phyloP scores from a whole-genome alignment of 2,113 vertebrate genomes.

The Phyllostomus discolor region DNA sequence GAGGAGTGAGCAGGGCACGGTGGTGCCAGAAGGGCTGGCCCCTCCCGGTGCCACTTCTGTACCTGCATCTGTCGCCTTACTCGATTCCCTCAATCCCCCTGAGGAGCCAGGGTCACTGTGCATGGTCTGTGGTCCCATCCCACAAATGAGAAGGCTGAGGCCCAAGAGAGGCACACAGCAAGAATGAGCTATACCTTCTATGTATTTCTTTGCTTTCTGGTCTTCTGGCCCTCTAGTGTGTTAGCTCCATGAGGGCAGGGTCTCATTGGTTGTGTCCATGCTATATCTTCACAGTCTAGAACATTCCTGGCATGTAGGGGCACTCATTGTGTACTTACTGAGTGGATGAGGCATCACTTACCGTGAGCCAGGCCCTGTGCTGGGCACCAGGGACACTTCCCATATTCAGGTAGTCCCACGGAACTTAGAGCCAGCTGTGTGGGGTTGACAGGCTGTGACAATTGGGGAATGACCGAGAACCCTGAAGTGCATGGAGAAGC shows the following conservation, averaged over 20 bases:
- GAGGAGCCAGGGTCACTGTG: neutral
- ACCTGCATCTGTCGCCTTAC: neutral
- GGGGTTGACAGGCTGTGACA: neutral
- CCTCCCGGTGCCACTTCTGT: neutral
- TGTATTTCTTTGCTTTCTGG: neutral
- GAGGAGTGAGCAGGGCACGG: neutral
- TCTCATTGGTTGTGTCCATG: neutral
- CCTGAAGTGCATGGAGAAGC: neutral
- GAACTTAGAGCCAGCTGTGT: neutral
- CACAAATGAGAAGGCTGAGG: neutral
- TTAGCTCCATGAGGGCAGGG: neutral
- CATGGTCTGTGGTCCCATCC: neutral
- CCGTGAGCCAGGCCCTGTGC: neutral
- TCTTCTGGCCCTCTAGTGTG: neutral
- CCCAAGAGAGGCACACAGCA: neutral
- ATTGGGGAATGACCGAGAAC: neutral
- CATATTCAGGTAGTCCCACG: neutral
- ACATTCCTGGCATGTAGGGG: neutral
- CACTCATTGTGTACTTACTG: neutral
- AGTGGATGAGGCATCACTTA: neutral
- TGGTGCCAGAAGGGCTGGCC: neutral
- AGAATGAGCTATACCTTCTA: neutral
- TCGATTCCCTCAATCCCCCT: rapidly evolving
- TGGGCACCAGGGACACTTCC: neutral
- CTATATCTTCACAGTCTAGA: neutral